Percentiles rank a stretch among this genome's conserved stretches.
Evolutionary conservation across 2,888 invertebrate genomes (phyloP).

Genomic region (Cryptocheilus praepositus): DNA sequence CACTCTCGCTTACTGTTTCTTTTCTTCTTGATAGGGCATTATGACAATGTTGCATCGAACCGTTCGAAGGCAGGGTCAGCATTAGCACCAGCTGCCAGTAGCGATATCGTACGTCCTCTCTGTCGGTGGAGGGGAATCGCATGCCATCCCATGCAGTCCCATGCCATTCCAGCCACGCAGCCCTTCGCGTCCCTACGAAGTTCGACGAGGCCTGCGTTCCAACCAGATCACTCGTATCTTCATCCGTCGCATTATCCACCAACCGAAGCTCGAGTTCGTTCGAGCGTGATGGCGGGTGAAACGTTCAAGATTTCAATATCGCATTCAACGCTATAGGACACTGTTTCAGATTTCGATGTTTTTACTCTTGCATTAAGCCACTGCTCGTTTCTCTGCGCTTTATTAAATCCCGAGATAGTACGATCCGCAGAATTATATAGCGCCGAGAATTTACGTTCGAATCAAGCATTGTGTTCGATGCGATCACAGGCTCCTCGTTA

Average conservation of each 20-base stretch:
- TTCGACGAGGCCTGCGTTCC: conserved; percentile 24
- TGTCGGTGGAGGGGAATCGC: conserved; percentile 1
- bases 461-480: too few species aligned
- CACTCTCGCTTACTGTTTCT: too few species aligned
- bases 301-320: too few species aligned
- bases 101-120: background rate
- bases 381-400: background rate
- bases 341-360: background rate
- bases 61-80: too few species aligned
- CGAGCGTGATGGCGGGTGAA: conserved; percentile 67
- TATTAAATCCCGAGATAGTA: too few species aligned
- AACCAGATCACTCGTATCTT: conserved; percentile 51
- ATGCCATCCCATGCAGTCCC: background rate
- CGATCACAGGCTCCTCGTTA: too few species aligned
- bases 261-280: conserved; percentile 62
- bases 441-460: too few species aligned
- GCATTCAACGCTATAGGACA: background rate
- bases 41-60: too few species aligned
- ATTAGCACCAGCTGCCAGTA: too few species aligned
- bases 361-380: background rate
- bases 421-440: too few species aligned
- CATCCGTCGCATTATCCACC: conserved; percentile 58
- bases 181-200: background rate
- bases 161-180: conserved; percentile 1
- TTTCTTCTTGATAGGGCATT: too few species aligned